phyloP scores from a whole-genome alignment of 2,888 invertebrate genomes.

The Gonocerus acuteangulatus region DNA sequence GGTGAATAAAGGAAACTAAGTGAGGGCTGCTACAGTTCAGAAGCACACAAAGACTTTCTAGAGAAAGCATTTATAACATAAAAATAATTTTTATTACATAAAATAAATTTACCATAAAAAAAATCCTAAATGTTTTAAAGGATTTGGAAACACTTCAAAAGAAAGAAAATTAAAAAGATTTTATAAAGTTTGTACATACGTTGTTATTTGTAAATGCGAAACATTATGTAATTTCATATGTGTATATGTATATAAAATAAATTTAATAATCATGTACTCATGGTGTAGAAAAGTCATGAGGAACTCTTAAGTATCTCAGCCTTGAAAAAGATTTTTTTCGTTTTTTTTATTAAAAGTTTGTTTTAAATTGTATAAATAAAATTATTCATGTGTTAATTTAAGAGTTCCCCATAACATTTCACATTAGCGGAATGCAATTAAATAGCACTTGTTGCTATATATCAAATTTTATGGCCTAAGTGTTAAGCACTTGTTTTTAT shows the following conservation, averaged over 20 bases:
- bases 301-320: neutral
- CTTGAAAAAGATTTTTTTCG: neutral
- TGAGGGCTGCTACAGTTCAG: slow-evolving; percentile 18
- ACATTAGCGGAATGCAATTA: neutral
- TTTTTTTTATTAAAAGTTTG: neutral
- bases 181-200: slow-evolving; percentile 24
- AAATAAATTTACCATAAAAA: too few relatives aligned
- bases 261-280: neutral
- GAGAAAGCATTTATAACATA: slow-evolving; percentile 14
- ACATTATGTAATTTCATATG: slow-evolving; percentile 12
- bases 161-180: slow-evolving; percentile 7
- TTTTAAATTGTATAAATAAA: neutral
- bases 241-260: slow-evolving; percentile 2
- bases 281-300: slow-evolving; percentile 3
- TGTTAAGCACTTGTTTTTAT: slow-evolving; percentile 23
- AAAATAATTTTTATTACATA: too few relatives aligned
- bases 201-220: slow-evolving; percentile 18
- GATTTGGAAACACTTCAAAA: neutral
- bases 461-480: slow-evolving; percentile 26
- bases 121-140: too few relatives aligned
- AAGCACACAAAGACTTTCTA: slow-evolving; percentile 19
- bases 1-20: neutral
- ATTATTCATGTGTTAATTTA: neutral
- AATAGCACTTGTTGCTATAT: slow-evolving; percentile 21
- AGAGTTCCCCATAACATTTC: slow-evolving; percentile 1